Base-by-base conservation (phyloP, 2,113 vertebrate species). In the Phylloscopus whistleri region DNA sequence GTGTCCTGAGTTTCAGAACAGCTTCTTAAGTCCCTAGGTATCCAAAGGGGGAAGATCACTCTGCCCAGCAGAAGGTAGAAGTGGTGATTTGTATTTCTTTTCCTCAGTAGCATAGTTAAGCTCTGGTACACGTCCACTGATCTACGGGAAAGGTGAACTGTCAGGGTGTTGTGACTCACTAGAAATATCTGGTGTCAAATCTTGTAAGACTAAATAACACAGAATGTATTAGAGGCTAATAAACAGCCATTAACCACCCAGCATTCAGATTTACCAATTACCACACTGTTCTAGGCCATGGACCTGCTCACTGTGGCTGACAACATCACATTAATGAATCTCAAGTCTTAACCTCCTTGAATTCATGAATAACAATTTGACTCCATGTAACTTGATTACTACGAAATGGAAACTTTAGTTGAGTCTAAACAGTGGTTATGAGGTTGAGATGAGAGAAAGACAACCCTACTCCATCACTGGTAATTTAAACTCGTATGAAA, bases 401-500 rank as follows among this genome's bases (percentile, higher is more conserved):
- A 80, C 16, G 11, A 97, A 96, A 78, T 79, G 92, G 90, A 92
- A 97, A 89, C 88, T 94, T 97, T 82, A 96, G 75, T 94, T 95
- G 73, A 93, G 86, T 80, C 92, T 93, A 94, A 96, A 87, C 93
- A 85, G 87, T 97, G 90, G 95, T 96, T 97, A 93, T 96, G 94
- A 96, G 89, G 53, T 86, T 95, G 90, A 97, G 76, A 94, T 95
- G 89, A 95, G 82, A 93, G 76, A 95, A 87, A 97, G 95, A 97
- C 82, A 97, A 89, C 87, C 85, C 73, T 93, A 95, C 78, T 97
- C 91, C 86, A 94, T 97, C 94, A 97, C 72, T 95, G 80, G 87
- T 96, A 97, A 97, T 97, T 95, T 96, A 97, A 81, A 95, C 95
- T 90, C 81, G 28, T 77, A 95, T 95, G 96, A 97, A 97, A 91